A percentile compares a stretch with the other conserved stretches of the same genome.
phyloP scores from a whole-genome alignment of 2,888 invertebrate species.

The Asteroscopus sphinx region DNA sequence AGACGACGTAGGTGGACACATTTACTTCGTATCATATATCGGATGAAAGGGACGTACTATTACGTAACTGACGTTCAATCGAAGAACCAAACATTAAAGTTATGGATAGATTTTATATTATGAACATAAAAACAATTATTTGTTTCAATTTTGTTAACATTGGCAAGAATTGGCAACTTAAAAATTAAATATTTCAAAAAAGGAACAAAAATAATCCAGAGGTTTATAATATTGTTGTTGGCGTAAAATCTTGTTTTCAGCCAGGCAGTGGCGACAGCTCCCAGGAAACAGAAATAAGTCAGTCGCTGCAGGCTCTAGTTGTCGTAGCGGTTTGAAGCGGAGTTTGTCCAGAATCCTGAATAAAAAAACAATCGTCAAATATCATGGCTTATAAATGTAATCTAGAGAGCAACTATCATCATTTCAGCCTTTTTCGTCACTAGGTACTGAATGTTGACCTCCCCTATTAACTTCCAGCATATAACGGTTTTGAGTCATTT shows the following conservation, averaged over 20 bases:
- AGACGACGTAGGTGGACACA: slow-evolving; percentile 29
- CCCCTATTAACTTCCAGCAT: too few relatives aligned
- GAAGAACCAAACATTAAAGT: background rate
- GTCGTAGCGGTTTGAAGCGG: slow-evolving; percentile 78
- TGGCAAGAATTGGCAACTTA: background rate
- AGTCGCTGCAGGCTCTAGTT: slow-evolving; percentile 72
- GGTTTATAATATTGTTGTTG: slow-evolving; percentile 44
- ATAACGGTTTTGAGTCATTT: too few relatives aligned
- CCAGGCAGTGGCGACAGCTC: slow-evolving; percentile 62
- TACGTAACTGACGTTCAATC: background rate
- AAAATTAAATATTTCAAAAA: background rate
- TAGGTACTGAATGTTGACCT: too few relatives aligned
- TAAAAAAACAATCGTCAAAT: slow-evolving; percentile 31
- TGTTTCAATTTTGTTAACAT: background rate
- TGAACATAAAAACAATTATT: background rate
- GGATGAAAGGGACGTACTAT: slow-evolving; percentile 15
- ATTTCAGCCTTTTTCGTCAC: too few relatives aligned
- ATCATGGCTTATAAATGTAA: background rate
- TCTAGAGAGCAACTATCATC: too few relatives aligned
- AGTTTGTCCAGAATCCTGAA: slow-evolving; percentile 82
- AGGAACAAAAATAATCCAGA: background rate
- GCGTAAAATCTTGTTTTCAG: slow-evolving; percentile 67
- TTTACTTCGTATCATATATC: slow-evolving; percentile 31
- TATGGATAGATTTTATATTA: background rate
- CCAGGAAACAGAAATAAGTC: slow-evolving; percentile 65